Evolutionary conservation across 2,797 vertebrate species (phyloP).

Genomic region (Xerus rutilus): DNA sequence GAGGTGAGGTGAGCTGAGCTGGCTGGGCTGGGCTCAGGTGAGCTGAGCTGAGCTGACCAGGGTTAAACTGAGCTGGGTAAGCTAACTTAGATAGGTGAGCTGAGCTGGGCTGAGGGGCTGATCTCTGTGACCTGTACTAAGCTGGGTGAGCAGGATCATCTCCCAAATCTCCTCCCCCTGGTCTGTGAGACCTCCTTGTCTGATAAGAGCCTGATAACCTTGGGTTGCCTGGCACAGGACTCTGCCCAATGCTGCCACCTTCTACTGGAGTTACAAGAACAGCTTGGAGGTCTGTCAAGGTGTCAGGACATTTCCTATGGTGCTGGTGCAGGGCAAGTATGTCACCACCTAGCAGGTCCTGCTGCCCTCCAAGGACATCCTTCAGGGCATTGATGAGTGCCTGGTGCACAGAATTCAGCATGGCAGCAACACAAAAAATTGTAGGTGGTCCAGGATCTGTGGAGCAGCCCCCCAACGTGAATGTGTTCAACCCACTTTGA

Average conservation of each 20-base stretch:
- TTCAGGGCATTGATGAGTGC: rapidly evolving
- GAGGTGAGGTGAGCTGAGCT: too few species aligned
- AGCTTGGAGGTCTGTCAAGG: rapidly evolving
- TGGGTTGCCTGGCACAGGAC: slow-evolving; percentile 84
- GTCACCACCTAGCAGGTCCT: slow-evolving; percentile 65
- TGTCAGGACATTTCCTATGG: not conserved
- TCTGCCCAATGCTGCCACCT: slow-evolving; percentile 74
- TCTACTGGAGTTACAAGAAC: slow-evolving; percentile 78
- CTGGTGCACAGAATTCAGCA: slow-evolving; percentile 73
- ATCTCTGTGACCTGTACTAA: not conserved
- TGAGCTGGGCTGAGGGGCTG: too few species aligned
- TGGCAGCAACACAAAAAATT: rapidly evolving
- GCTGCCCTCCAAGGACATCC: rapidly evolving
- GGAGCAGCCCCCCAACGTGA: not conserved
- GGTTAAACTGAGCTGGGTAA: too few species aligned
- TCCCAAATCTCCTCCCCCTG: slow-evolving; percentile 81
- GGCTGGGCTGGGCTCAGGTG: too few species aligned
- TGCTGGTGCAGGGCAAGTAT: not conserved
- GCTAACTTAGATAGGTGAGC: too few species aligned
- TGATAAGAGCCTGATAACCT: not conserved
- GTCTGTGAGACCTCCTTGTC: not conserved
- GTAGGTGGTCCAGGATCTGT: rapidly evolving
- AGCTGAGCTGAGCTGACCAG: too few species aligned
- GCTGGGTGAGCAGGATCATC: rapidly evolving
- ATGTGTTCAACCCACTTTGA: slow-evolving; percentile 65